Percentiles rank a stretch among this genome's conserved stretches.
phyloP scores from a whole-genome alignment of 2,888 invertebrate species.

The Latheticus oryzae region DNA sequence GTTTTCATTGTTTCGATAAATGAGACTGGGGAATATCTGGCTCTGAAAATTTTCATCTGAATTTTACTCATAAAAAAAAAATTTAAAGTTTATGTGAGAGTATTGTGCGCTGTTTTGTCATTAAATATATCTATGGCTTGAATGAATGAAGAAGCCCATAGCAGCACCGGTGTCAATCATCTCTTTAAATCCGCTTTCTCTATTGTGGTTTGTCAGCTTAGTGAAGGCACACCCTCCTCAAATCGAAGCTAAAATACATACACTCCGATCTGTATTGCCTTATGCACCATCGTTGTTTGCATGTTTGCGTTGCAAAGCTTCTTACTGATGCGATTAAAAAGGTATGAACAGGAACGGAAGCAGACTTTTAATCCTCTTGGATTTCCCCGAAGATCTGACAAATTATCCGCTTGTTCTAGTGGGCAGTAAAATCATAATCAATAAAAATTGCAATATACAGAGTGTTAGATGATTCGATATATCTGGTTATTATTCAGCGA shows the following conservation, averaged over 20 bases:
- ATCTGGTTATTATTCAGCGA: no score
- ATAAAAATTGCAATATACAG: no score
- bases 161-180: slow-evolving; percentile 60
- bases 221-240: slow-evolving; percentile 54
- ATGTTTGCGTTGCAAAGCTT: slow-evolving; percentile 54
- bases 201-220: slow-evolving; percentile 61
- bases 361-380: slow-evolving; percentile 29
- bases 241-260: slow-evolving; percentile 51
- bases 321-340: slow-evolving; percentile 57
- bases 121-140: slow-evolving; percentile 29
- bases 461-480: neutral
- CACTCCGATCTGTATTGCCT: slow-evolving; percentile 35
- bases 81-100: neutral
- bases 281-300: slow-evolving; percentile 50
- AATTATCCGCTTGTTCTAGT: slow-evolving; percentile 1
- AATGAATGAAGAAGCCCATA: slow-evolving; percentile 15
- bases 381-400: slow-evolving; percentile 22
- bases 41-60: slow-evolving; percentile 10
- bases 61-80: neutral
- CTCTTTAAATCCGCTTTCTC: slow-evolving; percentile 59
- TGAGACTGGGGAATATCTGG: slow-evolving; percentile 61
- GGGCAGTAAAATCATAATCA: no score
- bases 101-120: slow-evolving; percentile 2
- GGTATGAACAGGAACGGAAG: slow-evolving; percentile 46
- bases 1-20: slow-evolving; percentile 64